Conservation (phyloP, 2,797 vertebrate species). For the Macrochelys suwanniensis region DNA sequence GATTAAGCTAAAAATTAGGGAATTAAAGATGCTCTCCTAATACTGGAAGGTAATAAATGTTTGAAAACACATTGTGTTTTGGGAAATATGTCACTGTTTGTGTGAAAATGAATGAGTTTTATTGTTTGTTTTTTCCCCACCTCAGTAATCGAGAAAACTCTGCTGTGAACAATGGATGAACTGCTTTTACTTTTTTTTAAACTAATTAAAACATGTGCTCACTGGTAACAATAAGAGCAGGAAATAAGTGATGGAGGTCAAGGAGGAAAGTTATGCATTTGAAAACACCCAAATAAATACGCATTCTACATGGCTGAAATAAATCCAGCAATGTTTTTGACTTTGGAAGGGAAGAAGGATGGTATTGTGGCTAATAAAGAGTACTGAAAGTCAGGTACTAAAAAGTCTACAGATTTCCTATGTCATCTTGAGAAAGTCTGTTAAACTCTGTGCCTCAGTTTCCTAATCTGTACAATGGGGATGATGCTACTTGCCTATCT, state of each 20-base stretch:
- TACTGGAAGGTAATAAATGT: background rate
- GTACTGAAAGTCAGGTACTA: background rate
- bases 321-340: background rate
- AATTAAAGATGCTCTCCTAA: background rate
- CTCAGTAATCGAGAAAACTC: background rate
- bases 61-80: background rate
- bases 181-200: background rate
- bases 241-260: background rate
- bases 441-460: background rate
- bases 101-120: background rate
- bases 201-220: background rate
- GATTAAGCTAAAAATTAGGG: background rate
- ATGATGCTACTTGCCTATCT: background rate
- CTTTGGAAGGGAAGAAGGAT: background rate
- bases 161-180: background rate
- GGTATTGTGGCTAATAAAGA: background rate
- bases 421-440: background rate
- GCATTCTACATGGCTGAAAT: background rate
- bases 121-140: background rate
- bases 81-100: background rate
- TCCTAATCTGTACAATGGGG: background rate
- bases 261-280: background rate
- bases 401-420: background rate
- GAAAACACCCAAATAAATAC: background rate
- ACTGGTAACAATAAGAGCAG: background rate